Evolutionary conservation across 2,113 vertebrate genomes (phyloP), one percentile per base, ranked within the genome.

Genomic region (Aythya baeri): DNA sequence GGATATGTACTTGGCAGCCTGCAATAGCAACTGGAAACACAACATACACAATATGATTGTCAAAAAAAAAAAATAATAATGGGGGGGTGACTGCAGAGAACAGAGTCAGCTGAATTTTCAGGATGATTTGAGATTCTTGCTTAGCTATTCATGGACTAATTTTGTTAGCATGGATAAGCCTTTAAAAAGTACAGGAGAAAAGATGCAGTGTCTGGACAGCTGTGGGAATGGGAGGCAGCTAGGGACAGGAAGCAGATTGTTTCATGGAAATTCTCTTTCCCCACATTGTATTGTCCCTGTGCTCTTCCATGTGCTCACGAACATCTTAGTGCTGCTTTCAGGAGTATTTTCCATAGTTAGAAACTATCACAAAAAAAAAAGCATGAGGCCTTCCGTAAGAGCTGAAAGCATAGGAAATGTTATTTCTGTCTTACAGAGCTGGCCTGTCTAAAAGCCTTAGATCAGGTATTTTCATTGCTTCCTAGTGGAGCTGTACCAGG

Each of bases 21-120:
- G 86, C 94, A 78, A 32, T 94, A 96, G 91, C 96, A 96, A 95
- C 94, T 76, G 82, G 43, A 95, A 96, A 93, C 90, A 95, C 72
- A 96, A 92, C 77, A 49, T 85, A 94, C 88, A 92, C 88, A 93
- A 79, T 49, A 31, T 7, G 31, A n/a, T 83, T 91, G 72, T 72
- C 22, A 57, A 83, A 83, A 77, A 67, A 29, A 81, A 72, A 52
- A 65, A 76, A 67, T 41, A 41, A 38, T 18, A 68, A 44, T 44
- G 46, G 46, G 20, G 46, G 83, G 43, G 29, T 76, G 55, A 52
- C 43, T 76, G 76, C 14, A 49, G 76, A 86, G 34, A 82, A 38
- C 52, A 32, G 36, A 54, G 68, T 50, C 76, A 67, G n/a, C 17
- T 38, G 67, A 59, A 50, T 88, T 92, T 93, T 85, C 59, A 38